Evolutionary conservation across 2,888 invertebrate genomes (phyloP), one percentile per base, ranked within the genome.

Genomic region (Psylliodes chrysocephalus): DNA sequence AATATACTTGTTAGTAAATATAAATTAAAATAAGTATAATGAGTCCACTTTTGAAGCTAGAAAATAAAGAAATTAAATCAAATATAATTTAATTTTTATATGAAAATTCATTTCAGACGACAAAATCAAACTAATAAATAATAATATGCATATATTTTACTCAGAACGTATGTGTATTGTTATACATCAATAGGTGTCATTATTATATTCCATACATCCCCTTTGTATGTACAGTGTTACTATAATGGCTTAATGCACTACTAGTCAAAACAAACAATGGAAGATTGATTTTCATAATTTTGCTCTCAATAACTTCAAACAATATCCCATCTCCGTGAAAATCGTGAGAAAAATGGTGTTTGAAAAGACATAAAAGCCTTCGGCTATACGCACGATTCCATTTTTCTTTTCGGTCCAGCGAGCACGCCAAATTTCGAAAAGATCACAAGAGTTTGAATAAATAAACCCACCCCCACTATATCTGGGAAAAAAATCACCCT

Each of bases 401-500:
- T 69, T 67, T 66, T 59, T 59, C 63, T 71, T 70, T 71, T 69
- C 65, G 71, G 64, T 66, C 66, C 69, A 68, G 63, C 57, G 66
- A 63, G 51, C 67, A 61, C 60, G 66, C 67, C 68, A 64, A 66
- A 71, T 70, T 63, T 64, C 52, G 61, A 64, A 66, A 63, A 68
- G 67, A 70, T 70, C 66, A 53, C 42, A 18, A 56, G 54, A 60
- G 66, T 66, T 77, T 78, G 77, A 78, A 79, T 79, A 78, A 77
- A 78, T 76, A 77, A 76, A 74, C 75, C n/a, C 70, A 75, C 70
- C 67, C 66, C 71, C 71, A 68, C 66, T 66, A 74, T 68, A 71
- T 75, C 74, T 69, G 73, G 60, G 40, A 73, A 72, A 73, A 78
- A 78, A 76, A 74, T 71, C 76, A 76, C 77, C 78, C 78, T 75